Conservation (phyloP, 2,888 invertebrate species). For the Sceliomorpha sp. region DNA sequence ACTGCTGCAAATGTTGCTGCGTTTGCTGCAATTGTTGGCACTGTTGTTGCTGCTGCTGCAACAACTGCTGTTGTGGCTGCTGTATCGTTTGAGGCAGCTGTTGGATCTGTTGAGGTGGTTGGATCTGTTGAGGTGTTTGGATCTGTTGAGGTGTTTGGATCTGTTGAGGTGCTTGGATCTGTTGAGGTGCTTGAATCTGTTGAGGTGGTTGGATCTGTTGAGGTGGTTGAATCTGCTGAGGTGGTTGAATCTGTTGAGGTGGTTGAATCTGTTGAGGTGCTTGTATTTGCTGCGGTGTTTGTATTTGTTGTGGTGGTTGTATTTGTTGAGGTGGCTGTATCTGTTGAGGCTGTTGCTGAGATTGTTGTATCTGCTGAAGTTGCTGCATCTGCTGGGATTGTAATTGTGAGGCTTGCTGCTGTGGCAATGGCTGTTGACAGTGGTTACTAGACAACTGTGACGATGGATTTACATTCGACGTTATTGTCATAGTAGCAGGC, state of each 20-base stretch:
- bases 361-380: constrained; percentile 42
- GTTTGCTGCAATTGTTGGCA: too few species aligned
- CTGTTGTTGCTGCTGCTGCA: too few species aligned
- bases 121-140: constrained; percentile 8
- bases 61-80: too few species aligned
- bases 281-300: constrained; percentile 68
- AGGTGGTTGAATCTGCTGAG: constrained; percentile 28
- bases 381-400: constrained; percentile 52
- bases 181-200: constrained; percentile 59
- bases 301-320: constrained; percentile 59
- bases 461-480: constrained; percentile 32
- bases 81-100: too few species aligned
- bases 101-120: constrained; percentile 15
- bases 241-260: constrained; percentile 61
- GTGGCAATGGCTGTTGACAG: constrained; percentile 60
- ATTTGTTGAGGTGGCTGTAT: constrained; percentile 55
- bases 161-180: constrained; percentile 51
- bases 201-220: constrained; percentile 40
- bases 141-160: constrained; percentile 28
- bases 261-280: constrained; percentile 61
- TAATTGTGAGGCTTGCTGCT: constrained; percentile 40
- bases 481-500: constrained; percentile 44
- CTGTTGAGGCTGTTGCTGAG: constrained; percentile 5
- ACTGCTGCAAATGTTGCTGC: too few species aligned
- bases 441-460: constrained; percentile 44